These are phyloP conservation scores for Drosophila pseudotalamancana DNA, from an alignment of 2,888 invertebrate genomes.

Conservation along the genomic window DNA sequence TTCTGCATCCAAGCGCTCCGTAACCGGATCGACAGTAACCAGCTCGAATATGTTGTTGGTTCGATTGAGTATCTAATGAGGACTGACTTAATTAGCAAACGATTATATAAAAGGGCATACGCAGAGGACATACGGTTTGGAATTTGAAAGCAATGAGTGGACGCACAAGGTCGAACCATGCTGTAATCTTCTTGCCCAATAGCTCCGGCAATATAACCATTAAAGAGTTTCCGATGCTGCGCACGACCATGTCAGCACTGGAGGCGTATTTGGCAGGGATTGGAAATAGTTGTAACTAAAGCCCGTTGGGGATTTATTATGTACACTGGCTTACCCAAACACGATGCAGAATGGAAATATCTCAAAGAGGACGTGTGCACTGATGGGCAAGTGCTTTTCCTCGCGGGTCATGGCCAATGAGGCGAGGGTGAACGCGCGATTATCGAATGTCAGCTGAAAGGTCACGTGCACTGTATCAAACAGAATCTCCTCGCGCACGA, in stretches of 20 bases:
- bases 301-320: neutral
- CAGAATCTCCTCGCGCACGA: conserved; percentile 93
- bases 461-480: conserved; percentile 97
- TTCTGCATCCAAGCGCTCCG: conserved; percentile 87
- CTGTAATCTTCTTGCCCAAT: conserved; percentile 94
- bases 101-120: neutral
- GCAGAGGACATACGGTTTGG: conserved; percentile 90
- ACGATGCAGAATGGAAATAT: conserved; percentile 99
- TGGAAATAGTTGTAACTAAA: neutral
- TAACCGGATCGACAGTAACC: conserved; percentile 94
- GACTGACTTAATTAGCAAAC: neutral
- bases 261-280: conserved; percentile 17
- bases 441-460: conserved; percentile 97
- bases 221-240: conserved; percentile 95
- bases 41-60: conserved; percentile 99
- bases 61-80: conserved; percentile 92
- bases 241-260: conserved; percentile 94
- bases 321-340: conserved; percentile 89
- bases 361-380: conserved; percentile 95
- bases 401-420: conserved; percentile 93
- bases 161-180: conserved; percentile 95
- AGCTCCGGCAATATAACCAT: conserved; percentile 95
- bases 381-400: conserved; percentile 94
- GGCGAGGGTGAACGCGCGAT: conserved; percentile 93
- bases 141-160: conserved; percentile 97